Conservation (phyloP, 2,888 invertebrate species). For the Abscondita cerata region DNA sequence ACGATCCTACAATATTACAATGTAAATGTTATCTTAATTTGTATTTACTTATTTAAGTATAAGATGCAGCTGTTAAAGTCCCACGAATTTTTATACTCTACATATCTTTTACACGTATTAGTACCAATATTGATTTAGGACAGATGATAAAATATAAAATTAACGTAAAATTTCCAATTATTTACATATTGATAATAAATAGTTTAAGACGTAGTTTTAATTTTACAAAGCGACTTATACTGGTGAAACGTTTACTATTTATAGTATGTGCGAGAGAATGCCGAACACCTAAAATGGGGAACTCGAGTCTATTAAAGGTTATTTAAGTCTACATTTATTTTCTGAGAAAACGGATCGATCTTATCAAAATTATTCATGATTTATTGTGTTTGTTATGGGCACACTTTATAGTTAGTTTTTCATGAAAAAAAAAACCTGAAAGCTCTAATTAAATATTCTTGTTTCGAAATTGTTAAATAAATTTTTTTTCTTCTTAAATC, state of each 20-base stretch:
- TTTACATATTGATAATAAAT: constrained; percentile 31
- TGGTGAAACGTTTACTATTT: constrained; percentile 2
- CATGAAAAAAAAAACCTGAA: not conserved
- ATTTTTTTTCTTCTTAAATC: too few relatives aligned
- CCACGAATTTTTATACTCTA: constrained; percentile 30
- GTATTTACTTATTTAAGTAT: constrained; percentile 39
- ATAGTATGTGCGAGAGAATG: constrained; percentile 13
- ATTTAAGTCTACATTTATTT: constrained; percentile 28
- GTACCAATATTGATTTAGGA: constrained; percentile 41
- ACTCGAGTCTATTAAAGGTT: constrained; percentile 30
- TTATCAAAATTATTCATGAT: constrained; percentile 37
- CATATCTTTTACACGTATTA: constrained; percentile 28
- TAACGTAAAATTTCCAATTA: constrained; percentile 31
- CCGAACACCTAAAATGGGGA: constrained; percentile 29
- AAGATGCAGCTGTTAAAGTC: constrained; percentile 41
- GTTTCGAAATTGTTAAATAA: too few relatives aligned
- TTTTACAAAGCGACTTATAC: not conserved
- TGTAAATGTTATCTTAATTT: constrained; percentile 38
- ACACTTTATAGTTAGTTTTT: constrained; percentile 14
- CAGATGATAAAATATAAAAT: constrained; percentile 36
- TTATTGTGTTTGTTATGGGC: constrained; percentile 23
- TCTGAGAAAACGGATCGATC: constrained; percentile 32
- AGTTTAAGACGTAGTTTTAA: constrained; percentile 13
- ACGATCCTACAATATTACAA: constrained; percentile 28
- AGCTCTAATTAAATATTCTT: too few relatives aligned